Percentiles rank a stretch among this genome's conserved stretches.
These are phyloP conservation scores for Mesopsocus fuscifrons DNA, from an alignment of 2,888 invertebrate genomes.

Conservation along the genomic window DNA sequence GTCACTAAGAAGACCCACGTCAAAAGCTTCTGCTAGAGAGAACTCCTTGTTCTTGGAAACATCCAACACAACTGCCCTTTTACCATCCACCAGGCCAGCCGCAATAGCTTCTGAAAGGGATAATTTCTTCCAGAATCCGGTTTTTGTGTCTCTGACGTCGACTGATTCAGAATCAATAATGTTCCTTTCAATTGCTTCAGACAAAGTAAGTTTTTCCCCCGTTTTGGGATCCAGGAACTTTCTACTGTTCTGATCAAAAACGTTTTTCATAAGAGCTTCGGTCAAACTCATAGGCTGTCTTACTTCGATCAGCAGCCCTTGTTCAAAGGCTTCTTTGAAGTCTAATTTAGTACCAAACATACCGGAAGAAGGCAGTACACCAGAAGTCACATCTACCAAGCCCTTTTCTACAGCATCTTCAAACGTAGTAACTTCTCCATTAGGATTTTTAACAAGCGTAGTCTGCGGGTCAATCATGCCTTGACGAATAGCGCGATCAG, in stretches of 20 bases:
- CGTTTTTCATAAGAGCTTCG: slow-evolving; percentile 62
- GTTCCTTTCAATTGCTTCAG: slow-evolving; percentile 62
- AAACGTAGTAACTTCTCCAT: slow-evolving; percentile 62
- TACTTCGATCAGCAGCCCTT: slow-evolving; percentile 63
- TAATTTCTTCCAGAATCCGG: slow-evolving; percentile 57
- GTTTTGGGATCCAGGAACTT: slow-evolving; percentile 66
- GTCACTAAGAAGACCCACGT: slow-evolving; percentile 59
- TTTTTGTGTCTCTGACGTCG: slow-evolving; percentile 55
- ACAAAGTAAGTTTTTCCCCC: slow-evolving; percentile 55
- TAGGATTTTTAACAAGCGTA: slow-evolving; percentile 62
- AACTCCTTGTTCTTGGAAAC: slow-evolving; percentile 52
- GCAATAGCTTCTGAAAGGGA: slow-evolving; percentile 61
- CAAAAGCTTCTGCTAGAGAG: slow-evolving; percentile 48
- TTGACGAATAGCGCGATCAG: slow-evolving; percentile 65
- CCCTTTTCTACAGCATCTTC: slow-evolving; percentile 61
- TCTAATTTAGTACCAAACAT: slow-evolving; percentile 39
- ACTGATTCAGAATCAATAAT: slow-evolving; percentile 71
- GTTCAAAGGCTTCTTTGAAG: slow-evolving; percentile 70
- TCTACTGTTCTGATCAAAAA: slow-evolving; percentile 60
- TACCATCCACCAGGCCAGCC: slow-evolving; percentile 50
- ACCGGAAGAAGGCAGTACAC: slow-evolving; percentile 41
- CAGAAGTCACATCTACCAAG: slow-evolving; percentile 54
- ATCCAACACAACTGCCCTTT: slow-evolving; percentile 20
- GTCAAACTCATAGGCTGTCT: slow-evolving; percentile 61
- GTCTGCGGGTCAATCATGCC: slow-evolving; percentile 70